These are phyloP conservation scores for Channallabes apus DNA, from an alignment of 2,797 vertebrate species.

Conservation along the genomic window DNA sequence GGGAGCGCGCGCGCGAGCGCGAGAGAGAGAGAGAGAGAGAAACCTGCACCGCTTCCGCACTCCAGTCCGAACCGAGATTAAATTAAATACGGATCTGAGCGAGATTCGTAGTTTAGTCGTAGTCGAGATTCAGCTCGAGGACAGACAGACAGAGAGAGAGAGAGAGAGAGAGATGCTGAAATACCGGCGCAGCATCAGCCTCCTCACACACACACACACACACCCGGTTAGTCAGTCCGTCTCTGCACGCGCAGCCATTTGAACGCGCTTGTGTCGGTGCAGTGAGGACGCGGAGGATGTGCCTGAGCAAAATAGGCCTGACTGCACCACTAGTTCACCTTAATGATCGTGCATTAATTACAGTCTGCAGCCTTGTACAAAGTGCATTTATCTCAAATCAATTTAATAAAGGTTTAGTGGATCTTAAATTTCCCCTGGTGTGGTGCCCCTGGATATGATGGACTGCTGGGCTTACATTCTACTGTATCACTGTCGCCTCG, in stretches of 20 bases:
- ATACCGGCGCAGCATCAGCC: neutral
- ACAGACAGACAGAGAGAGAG: neutral
- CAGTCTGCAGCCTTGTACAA: neutral
- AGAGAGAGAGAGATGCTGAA: neutral
- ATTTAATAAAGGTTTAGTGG: neutral
- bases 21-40: neutral
- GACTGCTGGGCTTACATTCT: too few relatives aligned
- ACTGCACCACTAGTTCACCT: neutral
- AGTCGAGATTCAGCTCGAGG: neutral
- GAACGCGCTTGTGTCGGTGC: conserved; percentile 38
- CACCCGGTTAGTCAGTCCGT: neutral
- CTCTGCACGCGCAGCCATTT: conserved; percentile 46
- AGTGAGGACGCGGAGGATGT: conserved; percentile 34
- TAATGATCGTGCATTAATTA: neutral
- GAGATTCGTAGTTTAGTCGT: neutral
- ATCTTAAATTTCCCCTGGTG: neutral
- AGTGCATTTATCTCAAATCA: neutral
- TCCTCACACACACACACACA: neutral
- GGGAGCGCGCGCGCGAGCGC: too few relatives aligned
- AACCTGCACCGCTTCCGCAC: neutral
- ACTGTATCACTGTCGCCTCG: too few relatives aligned
- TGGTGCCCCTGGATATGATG: neutral
- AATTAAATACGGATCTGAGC: neutral
- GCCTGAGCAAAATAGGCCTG: conserved; percentile 44
- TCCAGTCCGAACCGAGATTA: neutral